Evolutionary conservation across 2,888 invertebrate species (phyloP).

Genomic region (Cosmia trapezina): DNA sequence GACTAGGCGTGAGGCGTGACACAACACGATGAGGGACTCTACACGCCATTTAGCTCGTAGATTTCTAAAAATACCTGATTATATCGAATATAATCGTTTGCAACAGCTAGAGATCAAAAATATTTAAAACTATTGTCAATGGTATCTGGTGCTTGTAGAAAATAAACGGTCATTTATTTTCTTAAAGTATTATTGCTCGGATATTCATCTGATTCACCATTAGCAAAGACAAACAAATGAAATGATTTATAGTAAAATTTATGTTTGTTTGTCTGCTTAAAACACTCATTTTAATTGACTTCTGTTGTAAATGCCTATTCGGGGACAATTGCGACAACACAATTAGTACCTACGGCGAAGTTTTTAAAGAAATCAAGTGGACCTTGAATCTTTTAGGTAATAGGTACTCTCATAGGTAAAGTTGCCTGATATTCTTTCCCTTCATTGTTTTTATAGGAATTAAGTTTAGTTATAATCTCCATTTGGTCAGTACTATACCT

Average conservation of each 20-base stretch:
- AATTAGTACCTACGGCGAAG: neutral
- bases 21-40: neutral
- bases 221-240: constrained; percentile 4
- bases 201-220: constrained; percentile 6
- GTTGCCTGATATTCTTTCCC: neutral
- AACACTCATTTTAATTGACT: constrained; percentile 6
- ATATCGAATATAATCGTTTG: neutral
- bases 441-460: neutral
- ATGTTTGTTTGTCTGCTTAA: neutral
- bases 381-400: too few relatives aligned
- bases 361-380: neutral
- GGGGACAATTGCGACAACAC: neutral
- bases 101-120: neutral
- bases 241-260: constrained; percentile 2
- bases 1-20: neutral
- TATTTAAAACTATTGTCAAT: constrained; percentile 10
- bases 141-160: neutral
- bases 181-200: neutral
- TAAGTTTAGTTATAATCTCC: neutral
- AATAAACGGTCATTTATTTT: constrained; percentile 19
- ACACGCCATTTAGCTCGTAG: neutral
- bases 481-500: neutral
- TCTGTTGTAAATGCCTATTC: constrained; percentile 10
- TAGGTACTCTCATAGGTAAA: neutral
- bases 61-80: neutral